phyloP scores from a whole-genome alignment of 2,888 invertebrate genomes.

The Tetranychus piercei region DNA sequence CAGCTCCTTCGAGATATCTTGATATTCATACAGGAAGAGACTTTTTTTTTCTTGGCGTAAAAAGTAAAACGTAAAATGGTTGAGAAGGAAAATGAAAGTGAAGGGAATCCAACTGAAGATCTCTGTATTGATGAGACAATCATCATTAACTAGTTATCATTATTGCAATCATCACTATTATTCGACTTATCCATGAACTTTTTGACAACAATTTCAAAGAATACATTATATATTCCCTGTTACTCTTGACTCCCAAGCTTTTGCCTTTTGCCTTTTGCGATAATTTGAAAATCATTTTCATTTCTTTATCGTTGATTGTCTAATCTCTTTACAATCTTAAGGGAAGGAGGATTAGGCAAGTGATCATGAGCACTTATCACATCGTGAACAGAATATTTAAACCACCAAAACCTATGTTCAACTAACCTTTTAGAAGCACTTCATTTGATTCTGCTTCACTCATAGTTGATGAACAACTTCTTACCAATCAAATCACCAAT shows the following conservation, averaged over 20 bases:
- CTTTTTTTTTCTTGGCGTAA: too few species aligned
- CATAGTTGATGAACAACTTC: too few species aligned
- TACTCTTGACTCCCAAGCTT: background rate
- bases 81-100: background rate
- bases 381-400: background rate
- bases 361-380: background rate
- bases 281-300: background rate
- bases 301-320: background rate
- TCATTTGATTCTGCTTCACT: too few species aligned
- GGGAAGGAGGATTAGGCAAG: background rate
- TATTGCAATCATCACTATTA: background rate
- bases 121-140: background rate
- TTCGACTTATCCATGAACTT: background rate
- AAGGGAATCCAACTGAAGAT: background rate
- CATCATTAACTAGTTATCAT: background rate
- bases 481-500: too few species aligned
- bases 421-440: background rate
- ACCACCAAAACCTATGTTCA: background rate
- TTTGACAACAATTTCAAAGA: background rate
- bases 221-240: background rate
- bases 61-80: background rate
- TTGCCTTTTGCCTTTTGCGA: background rate
- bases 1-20: background rate
- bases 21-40: too few species aligned
- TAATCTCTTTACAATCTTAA: background rate